Evolutionary conservation across 2,797 vertebrate species (phyloP), one percentile per base, ranked within the genome.

Genomic region (Falco naumanni): DNA sequence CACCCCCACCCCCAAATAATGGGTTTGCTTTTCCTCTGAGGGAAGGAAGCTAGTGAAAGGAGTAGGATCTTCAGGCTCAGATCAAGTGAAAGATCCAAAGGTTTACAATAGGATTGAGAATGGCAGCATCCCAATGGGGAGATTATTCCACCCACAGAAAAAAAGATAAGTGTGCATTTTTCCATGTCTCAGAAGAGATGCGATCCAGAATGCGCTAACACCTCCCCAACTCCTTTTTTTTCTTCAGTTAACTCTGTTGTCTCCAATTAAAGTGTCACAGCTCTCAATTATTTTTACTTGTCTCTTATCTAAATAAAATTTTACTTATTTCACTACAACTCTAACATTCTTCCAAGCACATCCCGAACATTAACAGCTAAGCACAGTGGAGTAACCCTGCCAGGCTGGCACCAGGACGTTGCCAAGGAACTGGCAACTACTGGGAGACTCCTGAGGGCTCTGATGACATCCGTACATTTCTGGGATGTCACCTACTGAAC

Each of bases 1-100:
- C 39, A 39, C 39, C 39, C 72, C 16, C 6, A 21, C 5, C 16
- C 12, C 18, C 59, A 71, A 91, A 92, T 33, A 83, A 92, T 28
- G 17, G 47, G 66, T 61, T 91, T n/a, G n/a, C 41, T 90, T 94
- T 88, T 90, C 60, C 93, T 92, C 75, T 81, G 33, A 92, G 57
- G 28, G 61, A 71, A 93, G 51, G 28, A 54, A 92, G 37, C 16
- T 43, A 60, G 34, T 53, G 53, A 80, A 85, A 48, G 48, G 45
- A 87, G 41, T 45, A 54, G 51, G 56, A 83, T 57, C 25, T 68
- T 84, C 63, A 87, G 56, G 53, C 45, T 74, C 74, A 70, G 45
- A 92, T 64, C 51, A 93, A 92, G 41, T 28, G 29, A 75, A 90
- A 83, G 71, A 94, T 77, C 12, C 69, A 93, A 70, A 90, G n/a